Base-by-base conservation (phyloP, 2,113 vertebrate genomes). In the Heloderma charlesbogerti region DNA sequence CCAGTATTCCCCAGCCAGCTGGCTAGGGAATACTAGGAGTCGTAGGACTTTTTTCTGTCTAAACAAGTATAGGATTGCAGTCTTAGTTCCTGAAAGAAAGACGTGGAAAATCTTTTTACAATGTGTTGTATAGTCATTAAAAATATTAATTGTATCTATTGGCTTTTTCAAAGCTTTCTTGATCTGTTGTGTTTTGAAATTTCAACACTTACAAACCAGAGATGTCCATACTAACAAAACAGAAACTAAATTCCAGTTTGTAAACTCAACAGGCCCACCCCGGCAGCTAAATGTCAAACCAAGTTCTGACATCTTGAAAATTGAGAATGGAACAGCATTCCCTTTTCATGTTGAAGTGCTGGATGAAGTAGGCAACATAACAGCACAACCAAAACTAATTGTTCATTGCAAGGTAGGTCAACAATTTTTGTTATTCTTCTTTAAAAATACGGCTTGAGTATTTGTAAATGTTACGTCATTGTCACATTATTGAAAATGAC, bases 301-400 rank as follows among this genome's bases (percentile, higher is more conserved):
- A 51, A 97, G 97, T 83, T 96, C 97, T 51, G 95, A 97, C 69
- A 89, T 97, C 63, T 91, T 98, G 22, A 94, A 96, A 87, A 96
- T 99, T 80, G 98, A 99, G 96, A 99, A 99, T 90, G 98, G 99
- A 88, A 97, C 96, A 92, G 72, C 97, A 57, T 97, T 97, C 80
- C 95, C 87, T 5, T 98, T 99, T 94, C 95, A 96, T 87, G 97
- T 98, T 60, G 98, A 99, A 93, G 95, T 99, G 91, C 95, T 98
- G 13, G 99, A 99, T 92, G 98, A 98, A 94, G 97, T 96, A 43
- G 98, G 98, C 92, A 99, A 99, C 95, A 84, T 98, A 96, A 98
- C 98, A 31, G 93, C 97, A 48, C 97, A 98, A 69, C 95, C 98
- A 51, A 98, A 98, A 78, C 83, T 99, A 93, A 91, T 96, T 6